phyloP scores from a whole-genome alignment of 2,113 vertebrate species.

The Dicaeum eximium region DNA sequence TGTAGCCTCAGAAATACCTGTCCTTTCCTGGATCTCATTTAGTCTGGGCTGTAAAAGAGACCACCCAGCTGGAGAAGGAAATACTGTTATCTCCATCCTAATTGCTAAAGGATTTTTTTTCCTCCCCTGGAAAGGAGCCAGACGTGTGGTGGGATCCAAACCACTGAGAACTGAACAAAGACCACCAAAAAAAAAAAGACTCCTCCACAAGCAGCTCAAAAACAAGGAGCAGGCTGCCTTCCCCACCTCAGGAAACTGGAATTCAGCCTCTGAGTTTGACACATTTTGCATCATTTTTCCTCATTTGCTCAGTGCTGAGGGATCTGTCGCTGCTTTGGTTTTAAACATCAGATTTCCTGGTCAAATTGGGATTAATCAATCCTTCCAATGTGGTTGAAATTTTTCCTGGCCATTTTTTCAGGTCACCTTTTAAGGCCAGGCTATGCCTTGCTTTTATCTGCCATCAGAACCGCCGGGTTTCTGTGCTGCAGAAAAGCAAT shows the following conservation, averaged over 20 bases:
- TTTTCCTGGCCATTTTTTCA: neutral
- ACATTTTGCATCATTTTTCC: neutral
- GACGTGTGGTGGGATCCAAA: neutral
- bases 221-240: neutral
- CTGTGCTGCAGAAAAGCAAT: neutral
- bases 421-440: neutral
- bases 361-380: neutral
- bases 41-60: conserved; percentile 29
- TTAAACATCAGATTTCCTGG: neutral
- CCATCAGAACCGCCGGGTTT: neutral
- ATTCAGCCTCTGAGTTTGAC: neutral
- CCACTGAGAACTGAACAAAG: neutral
- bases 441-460: neutral
- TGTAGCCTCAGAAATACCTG: conserved; percentile 51
- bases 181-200: neutral
- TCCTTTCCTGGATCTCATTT: conserved; percentile 63
- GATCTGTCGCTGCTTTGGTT: neutral
- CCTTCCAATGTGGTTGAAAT: neutral
- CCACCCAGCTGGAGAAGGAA: conserved; percentile 43
- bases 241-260: fast-evolving
- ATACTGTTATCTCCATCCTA: conserved; percentile 56
- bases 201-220: neutral
- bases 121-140: conserved; percentile 12
- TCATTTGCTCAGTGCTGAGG: neutral
- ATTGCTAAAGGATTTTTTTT: conserved; percentile 25